These are phyloP conservation scores for Ispidina picta DNA, from an alignment of 2,797 vertebrate genomes.

Conservation along the genomic window DNA sequence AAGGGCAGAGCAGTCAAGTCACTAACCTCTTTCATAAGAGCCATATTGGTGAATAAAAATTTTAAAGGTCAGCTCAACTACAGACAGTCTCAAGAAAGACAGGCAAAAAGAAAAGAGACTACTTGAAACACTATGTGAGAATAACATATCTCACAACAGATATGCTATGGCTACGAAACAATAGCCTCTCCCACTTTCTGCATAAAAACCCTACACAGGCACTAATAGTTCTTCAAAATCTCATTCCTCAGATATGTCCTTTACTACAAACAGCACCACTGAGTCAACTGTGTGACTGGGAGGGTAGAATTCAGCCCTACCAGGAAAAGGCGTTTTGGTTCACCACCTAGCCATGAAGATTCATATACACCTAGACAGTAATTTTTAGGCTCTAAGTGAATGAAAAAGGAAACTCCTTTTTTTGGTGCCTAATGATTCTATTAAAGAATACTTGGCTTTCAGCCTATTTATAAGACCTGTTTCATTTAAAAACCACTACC, in stretches of 20 bases:
- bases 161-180: background rate
- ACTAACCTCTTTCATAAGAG: background rate
- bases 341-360: background rate
- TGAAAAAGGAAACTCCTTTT: background rate
- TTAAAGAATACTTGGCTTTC: background rate
- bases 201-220: background rate
- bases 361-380: background rate
- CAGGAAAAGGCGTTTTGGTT: background rate
- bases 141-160: background rate
- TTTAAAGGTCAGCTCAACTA: slow-evolving; percentile 47
- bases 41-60: background rate
- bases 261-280: background rate
- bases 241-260: background rate
- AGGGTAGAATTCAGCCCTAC: background rate
- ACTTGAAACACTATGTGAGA: background rate
- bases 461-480: background rate
- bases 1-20: slow-evolving; percentile 36
- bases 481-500: background rate
- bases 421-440: background rate
- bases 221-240: background rate
- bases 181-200: background rate
- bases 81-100: background rate
- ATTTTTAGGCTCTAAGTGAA: background rate
- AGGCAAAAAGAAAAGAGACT: background rate
- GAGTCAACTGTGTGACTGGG: background rate